A percentile compares a stretch with the other conserved stretches of the same genome.
phyloP scores from a whole-genome alignment of 2,888 invertebrate species.

The Piscicola geometra region DNA sequence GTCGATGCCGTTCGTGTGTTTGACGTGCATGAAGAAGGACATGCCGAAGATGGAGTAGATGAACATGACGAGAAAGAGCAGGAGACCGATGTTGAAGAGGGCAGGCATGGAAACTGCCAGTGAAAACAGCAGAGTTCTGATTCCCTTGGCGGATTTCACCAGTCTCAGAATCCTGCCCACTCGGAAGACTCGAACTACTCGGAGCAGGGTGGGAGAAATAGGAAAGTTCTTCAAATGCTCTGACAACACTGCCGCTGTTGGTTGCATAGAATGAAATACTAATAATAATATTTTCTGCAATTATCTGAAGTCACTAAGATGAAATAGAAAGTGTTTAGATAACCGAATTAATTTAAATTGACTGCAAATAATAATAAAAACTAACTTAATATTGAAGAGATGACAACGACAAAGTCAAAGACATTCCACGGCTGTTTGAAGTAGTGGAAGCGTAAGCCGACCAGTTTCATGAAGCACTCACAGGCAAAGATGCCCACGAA shows the following conservation, averaged over 20 bases:
- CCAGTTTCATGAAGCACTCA: conserved; percentile 95
- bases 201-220: conserved; percentile 91
- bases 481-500: conserved; percentile 97
- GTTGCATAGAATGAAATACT: too few relatives aligned
- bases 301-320: background rate
- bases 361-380: background rate
- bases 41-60: conserved; percentile 99
- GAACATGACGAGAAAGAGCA: conserved; percentile 97
- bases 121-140: conserved; percentile 91
- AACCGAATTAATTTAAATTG: background rate
- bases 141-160: conserved; percentile 97
- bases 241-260: conserved; percentile 18
- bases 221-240: conserved; percentile 31
- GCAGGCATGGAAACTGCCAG: conserved; percentile 97
- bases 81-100: conserved; percentile 94
- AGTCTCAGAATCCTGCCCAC: conserved; percentile 93
- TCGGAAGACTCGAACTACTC: conserved; percentile 96
- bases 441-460: conserved; percentile 94
- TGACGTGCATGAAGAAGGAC: conserved; percentile 98
- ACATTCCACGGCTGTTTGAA: conserved; percentile 99
- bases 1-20: conserved; percentile 86
- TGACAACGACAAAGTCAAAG: conserved; percentile 97
- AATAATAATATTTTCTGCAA: background rate
- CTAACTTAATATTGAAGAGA: conserved; percentile 92
- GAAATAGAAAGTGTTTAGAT: background rate